These are phyloP conservation scores for Cliona cf. orientalis DNA, from an alignment of 37 sponge, comb jelly and placozoan genomes.

Conservation along the genomic window DNA sequence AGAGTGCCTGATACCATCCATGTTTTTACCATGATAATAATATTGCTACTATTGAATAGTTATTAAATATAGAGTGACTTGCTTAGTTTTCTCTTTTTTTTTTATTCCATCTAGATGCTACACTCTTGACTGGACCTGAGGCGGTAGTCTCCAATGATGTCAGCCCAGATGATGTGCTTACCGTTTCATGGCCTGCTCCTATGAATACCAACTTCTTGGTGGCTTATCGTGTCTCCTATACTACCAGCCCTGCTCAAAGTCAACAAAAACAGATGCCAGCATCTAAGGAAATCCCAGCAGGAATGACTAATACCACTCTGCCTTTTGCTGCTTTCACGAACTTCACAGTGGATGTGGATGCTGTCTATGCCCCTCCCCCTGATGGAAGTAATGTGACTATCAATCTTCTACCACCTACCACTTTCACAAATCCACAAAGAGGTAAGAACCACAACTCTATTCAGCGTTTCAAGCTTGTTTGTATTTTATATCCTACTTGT, in stretches of 20 bases:
- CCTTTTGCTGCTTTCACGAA: background rate
- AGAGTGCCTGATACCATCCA: too few species aligned
- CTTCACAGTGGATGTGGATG: constrained; percentile 9
- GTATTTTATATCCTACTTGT: too few species aligned
- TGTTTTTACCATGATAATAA: too few species aligned
- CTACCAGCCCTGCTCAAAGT: background rate
- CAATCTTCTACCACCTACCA: background rate
- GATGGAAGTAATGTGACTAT: background rate
- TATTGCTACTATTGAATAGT: too few species aligned
- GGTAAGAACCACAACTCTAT: background rate
- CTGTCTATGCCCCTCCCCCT: background rate
- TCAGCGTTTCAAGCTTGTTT: background rate
- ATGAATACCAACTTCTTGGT: background rate
- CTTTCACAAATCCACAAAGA: background rate
- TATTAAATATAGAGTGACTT: too few species aligned
- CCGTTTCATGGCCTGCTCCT: background rate
- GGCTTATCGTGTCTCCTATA: background rate
- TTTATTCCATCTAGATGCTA: too few species aligned
- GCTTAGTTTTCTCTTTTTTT: too few species aligned
- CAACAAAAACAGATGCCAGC: background rate
- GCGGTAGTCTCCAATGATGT: too few species aligned
- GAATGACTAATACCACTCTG: background rate
- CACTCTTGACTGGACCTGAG: too few species aligned
- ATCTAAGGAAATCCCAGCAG: too few species aligned
- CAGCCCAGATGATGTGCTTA: background rate